Evolutionary conservation across 2,113 vertebrate species (phyloP).

Genomic region (Rhinogobius similis): DNA sequence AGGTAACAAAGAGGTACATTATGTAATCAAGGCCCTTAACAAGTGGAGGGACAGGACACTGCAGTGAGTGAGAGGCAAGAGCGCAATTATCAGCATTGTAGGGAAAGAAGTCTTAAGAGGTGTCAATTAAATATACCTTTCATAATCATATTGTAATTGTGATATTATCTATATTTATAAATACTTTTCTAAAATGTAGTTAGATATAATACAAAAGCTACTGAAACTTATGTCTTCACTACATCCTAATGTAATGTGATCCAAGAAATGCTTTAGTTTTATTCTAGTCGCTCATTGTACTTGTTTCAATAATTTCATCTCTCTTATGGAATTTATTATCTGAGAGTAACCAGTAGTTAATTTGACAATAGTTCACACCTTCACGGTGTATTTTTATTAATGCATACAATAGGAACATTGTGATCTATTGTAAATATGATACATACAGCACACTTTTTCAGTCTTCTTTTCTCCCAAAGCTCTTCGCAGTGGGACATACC

Average conservation of each 20-base stretch:
- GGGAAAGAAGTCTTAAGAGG: neutral
- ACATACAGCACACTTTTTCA: neutral
- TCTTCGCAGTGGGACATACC: slow-evolving; percentile 86
- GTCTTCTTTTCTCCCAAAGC: slow-evolving; percentile 64
- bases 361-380: no score
- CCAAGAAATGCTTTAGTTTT: neutral
- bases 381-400: neutral
- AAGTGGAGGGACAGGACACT: neutral
- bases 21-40: slow-evolving; percentile 12
- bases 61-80: neutral
- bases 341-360: neutral
- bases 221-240: neutral
- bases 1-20: neutral
- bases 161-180: neutral
- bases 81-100: neutral
- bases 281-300: neutral
- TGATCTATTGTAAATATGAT: neutral
- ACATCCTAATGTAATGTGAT: no score
- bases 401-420: no score
- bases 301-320: neutral
- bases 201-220: neutral
- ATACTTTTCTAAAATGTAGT: neutral
- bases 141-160: neutral
- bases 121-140: neutral
- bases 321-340: neutral